Evolutionary conservation across 2,888 invertebrate genomes (phyloP).

Genomic region (Cheilosia grossa): DNA sequence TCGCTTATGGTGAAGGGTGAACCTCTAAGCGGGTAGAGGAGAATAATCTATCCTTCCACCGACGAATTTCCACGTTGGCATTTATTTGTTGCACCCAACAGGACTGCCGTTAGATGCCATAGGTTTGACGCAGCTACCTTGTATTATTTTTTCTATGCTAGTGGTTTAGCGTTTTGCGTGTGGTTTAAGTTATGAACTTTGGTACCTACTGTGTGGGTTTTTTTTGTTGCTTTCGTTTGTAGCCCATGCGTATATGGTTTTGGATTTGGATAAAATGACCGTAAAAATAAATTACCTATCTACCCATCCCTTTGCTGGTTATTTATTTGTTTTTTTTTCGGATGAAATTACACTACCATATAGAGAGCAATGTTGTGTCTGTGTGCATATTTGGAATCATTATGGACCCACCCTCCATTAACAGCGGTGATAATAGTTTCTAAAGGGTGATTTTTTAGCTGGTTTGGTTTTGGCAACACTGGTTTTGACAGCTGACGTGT

Average conservation of each 20-base stretch:
- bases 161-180: constrained; percentile 21
- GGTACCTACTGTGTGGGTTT: neutral
- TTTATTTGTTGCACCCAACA: constrained; percentile 24
- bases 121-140: neutral
- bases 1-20: constrained; percentile 25
- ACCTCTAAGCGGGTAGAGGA: constrained; percentile 23
- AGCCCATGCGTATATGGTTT: neutral
- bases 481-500: too few species aligned
- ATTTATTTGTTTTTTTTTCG: too few species aligned
- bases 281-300: constrained; percentile 11
- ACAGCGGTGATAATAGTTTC: too few species aligned
- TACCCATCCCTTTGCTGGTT: neutral
- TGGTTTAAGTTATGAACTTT: constrained; percentile 38
- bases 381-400: too few species aligned
- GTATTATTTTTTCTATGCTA: constrained; percentile 20
- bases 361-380: too few species aligned
- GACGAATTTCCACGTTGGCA: constrained; percentile 7
- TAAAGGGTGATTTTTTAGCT: too few species aligned
- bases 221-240: neutral
- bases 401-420: too few species aligned
- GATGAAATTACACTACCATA: too few species aligned
- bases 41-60: constrained; percentile 1
- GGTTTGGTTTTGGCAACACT: too few species aligned
- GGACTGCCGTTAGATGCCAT: neutral
- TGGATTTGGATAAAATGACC: constrained; percentile 8